phyloP scores from a whole-genome alignment of 1,140 invertebrate species.

The Halictus rubicundus region DNA sequence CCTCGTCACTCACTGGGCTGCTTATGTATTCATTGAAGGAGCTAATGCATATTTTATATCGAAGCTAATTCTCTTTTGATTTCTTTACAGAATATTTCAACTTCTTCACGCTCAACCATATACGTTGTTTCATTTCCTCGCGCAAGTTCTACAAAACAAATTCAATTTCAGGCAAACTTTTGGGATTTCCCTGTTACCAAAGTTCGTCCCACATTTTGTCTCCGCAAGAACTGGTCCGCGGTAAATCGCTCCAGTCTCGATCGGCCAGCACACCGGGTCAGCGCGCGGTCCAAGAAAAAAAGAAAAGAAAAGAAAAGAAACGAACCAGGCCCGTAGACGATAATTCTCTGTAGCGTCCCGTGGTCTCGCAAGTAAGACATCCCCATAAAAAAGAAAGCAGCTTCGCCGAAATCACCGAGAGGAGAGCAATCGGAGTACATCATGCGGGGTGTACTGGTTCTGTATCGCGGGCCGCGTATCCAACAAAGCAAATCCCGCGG shows the following conservation, averaged over 20 bases:
- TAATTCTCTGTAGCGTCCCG: neutral
- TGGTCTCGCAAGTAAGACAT: constrained; percentile 17
- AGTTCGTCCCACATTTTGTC: too few relatives aligned
- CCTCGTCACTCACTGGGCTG: too few relatives aligned
- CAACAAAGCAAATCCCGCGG: constrained; percentile 39
- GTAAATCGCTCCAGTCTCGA: neutral
- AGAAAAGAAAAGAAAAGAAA: neutral
- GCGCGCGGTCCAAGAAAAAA: neutral
- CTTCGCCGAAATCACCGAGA: neutral
- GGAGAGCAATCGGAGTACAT: constrained; percentile 11
- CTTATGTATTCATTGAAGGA: too few relatives aligned
- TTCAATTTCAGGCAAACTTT: too few relatives aligned
- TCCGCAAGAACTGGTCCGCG: neutral
- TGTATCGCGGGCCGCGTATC: neutral
- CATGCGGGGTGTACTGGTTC: neutral
- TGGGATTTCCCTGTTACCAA: too few relatives aligned
- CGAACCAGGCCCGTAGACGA: neutral
- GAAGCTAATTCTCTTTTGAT: too few relatives aligned
- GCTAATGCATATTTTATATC: too few relatives aligned
- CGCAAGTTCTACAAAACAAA: too few relatives aligned
- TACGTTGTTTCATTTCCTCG: too few relatives aligned
- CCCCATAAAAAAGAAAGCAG: neutral
- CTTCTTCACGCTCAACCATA: too few relatives aligned
- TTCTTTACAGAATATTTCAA: too few relatives aligned
- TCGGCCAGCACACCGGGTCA: neutral